A percentile compares a stretch with the other conserved stretches of the same genome.
phyloP scores from a whole-genome alignment of 2,113 vertebrate species.

The Lophochroa leadbeateri region DNA sequence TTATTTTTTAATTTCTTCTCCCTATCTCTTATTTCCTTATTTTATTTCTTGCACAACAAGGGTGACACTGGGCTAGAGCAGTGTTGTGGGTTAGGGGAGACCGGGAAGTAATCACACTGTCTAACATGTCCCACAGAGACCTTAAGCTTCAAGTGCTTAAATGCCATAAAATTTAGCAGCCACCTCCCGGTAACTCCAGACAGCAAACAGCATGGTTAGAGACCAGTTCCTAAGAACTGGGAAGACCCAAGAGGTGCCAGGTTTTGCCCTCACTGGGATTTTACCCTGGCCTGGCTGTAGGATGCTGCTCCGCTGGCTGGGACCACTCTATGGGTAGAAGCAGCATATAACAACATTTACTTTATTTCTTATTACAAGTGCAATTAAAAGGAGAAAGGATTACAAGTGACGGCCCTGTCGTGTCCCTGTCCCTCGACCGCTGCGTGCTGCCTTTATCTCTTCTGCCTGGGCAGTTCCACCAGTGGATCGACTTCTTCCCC shows the following conservation, averaged over 20 bases:
- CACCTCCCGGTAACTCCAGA: background rate
- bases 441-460: background rate
- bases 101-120: accelerated
- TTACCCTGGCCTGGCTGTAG: background rate
- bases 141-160: background rate
- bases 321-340: background rate
- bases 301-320: background rate
- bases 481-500: constrained; percentile 30
- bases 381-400: constrained; percentile 7
- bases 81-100: background rate
- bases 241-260: background rate
- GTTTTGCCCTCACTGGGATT: background rate
- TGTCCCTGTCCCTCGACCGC: background rate
- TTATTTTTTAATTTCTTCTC: background rate
- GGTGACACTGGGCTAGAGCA: background rate
- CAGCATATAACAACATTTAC: background rate
- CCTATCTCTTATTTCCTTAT: background rate
- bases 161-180: background rate
- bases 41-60: accelerated
- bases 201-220: background rate
- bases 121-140: background rate
- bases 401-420: accelerated
- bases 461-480: constrained; percentile 40
- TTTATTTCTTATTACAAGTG: background rate
- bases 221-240: background rate